These are phyloP conservation scores for Tor tambroides DNA, from an alignment of 2,113 vertebrate species.

Conservation along the genomic window DNA sequence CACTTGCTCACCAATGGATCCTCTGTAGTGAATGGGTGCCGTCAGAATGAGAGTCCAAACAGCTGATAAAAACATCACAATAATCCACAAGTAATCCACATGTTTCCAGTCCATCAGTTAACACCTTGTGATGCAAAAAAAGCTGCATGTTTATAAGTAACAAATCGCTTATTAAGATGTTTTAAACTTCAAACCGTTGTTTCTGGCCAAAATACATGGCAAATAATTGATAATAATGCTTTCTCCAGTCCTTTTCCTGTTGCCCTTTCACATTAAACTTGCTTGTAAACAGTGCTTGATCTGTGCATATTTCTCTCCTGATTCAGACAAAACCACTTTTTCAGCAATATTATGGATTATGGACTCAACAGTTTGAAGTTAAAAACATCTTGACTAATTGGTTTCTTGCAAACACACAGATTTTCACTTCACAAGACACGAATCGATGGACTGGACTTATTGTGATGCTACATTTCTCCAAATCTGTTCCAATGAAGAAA, in stretches of 20 bases:
- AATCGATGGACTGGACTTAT: no score
- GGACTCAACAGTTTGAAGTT: no score
- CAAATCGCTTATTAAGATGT: not conserved
- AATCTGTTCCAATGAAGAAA: no score
- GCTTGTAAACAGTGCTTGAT: not conserved
- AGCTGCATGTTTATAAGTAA: not conserved
- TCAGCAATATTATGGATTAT: no score
- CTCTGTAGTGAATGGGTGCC: no score
- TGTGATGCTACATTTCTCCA: no score
- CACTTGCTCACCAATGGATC: not conserved
- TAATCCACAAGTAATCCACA: no score
- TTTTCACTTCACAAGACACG: no score
- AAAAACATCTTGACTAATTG: no score
- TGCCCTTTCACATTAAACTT: not conserved
- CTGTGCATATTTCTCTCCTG: not conserved
- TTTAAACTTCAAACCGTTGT: not conserved
- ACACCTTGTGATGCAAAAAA: not conserved
- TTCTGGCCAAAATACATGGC: not conserved
- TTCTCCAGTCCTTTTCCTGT: not conserved
- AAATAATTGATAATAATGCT: not conserved
- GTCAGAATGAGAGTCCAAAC: no score
- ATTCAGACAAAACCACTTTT: not conserved
- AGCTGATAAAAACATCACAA: no score
- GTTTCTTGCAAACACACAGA: no score
- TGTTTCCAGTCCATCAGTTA: not conserved